phyloP scores from a whole-genome alignment of 2,113 vertebrate species.

The Trochalopteron elliotii region DNA sequence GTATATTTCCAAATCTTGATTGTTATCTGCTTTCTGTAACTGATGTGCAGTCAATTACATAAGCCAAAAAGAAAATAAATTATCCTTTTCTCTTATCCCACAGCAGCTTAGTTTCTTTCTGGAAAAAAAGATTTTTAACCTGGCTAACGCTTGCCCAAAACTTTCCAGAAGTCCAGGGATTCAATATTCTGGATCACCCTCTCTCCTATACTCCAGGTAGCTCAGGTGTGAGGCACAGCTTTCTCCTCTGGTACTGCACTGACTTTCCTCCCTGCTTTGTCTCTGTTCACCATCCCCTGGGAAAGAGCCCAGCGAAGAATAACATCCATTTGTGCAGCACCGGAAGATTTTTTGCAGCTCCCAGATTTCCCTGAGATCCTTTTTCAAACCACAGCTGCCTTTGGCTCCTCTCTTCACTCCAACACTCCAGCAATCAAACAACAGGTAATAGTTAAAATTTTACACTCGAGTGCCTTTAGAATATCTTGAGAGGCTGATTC shows the following conservation, averaged over 20 bases:
- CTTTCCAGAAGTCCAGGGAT: neutral
- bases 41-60: neutral
- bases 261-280: neutral
- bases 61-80: neutral
- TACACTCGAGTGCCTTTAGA: accelerated
- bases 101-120: neutral
- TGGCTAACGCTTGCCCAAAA: neutral
- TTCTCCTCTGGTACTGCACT: neutral
- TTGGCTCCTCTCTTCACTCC: neutral
- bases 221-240: neutral
- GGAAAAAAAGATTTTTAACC: neutral
- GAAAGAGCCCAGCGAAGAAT: neutral
- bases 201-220: neutral
- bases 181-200: neutral
- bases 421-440: neutral
- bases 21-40: neutral
- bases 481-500: neutral
- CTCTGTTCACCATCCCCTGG: accelerated
- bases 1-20: neutral
- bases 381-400: neutral
- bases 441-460: neutral
- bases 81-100: neutral
- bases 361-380: neutral
- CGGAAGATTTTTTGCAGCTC: neutral
- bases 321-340: neutral